Conservation (phyloP, 2,888 invertebrate species). For the Thyatira batis region DNA sequence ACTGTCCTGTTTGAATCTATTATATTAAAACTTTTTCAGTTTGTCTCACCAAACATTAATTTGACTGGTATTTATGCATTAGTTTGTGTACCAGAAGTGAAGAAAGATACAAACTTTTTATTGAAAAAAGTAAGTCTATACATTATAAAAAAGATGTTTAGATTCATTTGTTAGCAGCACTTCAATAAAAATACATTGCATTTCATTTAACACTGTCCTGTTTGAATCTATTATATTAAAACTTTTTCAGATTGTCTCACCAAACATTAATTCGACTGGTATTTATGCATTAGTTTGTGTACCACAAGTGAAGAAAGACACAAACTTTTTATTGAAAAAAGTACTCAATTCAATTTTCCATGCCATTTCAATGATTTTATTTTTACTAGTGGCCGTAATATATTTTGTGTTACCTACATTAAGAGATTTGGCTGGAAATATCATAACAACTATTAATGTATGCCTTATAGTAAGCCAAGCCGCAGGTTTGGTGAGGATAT, state of each 20-base stretch:
- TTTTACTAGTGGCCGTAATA: constrained; percentile 87
- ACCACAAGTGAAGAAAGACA: constrained; percentile 86
- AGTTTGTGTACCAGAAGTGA: constrained; percentile 88
- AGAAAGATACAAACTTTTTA: constrained; percentile 86
- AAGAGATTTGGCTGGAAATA: constrained; percentile 91
- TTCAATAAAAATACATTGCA: too few species aligned
- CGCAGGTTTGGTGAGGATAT: constrained; percentile 89
- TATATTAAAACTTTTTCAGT: constrained; percentile 65
- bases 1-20: background rate
- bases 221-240: background rate
- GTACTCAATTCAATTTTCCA: constrained; percentile 90
- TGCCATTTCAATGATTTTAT: constrained; percentile 86
- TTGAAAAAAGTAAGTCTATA: too few species aligned
- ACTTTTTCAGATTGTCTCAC: constrained; percentile 75
- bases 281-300: constrained; percentile 89
- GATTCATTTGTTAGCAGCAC: background rate
- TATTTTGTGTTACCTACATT: constrained; percentile 92
- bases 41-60: constrained; percentile 73
- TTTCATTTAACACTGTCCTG: too few species aligned
- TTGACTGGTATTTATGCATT: constrained; percentile 86
- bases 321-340: constrained; percentile 88
- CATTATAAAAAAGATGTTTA: too few species aligned
- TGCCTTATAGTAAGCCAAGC: constrained; percentile 90
- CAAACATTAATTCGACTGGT: constrained; percentile 79
- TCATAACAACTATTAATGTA: constrained; percentile 90